These are phyloP conservation scores for Drosophila orena DNA, from an alignment of 1,140 invertebrate genomes.

Conservation along the genomic window DNA sequence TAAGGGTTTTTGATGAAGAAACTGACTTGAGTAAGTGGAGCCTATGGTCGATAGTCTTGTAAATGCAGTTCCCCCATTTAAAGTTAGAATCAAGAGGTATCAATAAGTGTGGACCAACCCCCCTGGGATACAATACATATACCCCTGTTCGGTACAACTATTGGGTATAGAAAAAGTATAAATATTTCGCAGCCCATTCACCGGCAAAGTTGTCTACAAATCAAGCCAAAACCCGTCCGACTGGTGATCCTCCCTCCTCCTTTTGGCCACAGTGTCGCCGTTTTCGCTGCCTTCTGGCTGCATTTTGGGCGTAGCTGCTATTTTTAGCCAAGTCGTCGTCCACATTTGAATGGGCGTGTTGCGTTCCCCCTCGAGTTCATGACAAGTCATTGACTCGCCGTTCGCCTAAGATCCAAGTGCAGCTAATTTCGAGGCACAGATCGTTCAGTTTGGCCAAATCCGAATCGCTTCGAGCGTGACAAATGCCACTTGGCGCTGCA, in stretches of 20 bases:
- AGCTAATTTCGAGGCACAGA: conserved; percentile 4
- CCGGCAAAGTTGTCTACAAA: conserved; percentile 48
- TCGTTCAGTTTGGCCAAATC: conserved; percentile 17
- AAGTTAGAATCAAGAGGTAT: not conserved
- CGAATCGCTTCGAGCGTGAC: conserved; percentile 35
- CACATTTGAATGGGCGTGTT: conserved; percentile 48
- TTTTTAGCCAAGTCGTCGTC: conserved; percentile 59
- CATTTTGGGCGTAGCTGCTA: conserved; percentile 48
- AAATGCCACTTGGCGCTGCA: conserved; percentile 9
- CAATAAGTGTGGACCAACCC: not conserved
- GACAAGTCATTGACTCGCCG: conserved; percentile 71
- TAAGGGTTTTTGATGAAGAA: not conserved
- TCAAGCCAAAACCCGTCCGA: conserved; percentile 32
- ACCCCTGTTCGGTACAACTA: conserved; percentile 10
- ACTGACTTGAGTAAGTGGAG: not conserved
- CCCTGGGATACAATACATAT: not conserved
- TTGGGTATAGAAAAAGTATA: conserved; percentile 16
- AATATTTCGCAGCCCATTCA: conserved; percentile 45
- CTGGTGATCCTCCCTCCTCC: conserved; percentile 13
- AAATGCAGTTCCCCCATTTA: not conserved
- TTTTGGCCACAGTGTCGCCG: conserved; percentile 17
- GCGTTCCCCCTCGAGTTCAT: conserved; percentile 68
- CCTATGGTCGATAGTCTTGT: not conserved
- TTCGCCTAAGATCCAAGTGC: conserved; percentile 25
- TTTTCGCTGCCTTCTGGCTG: conserved; percentile 25